Evolutionary conservation across 2,113 vertebrate species (phyloP).

Genomic region (Takifugu bimaculatus): DNA sequence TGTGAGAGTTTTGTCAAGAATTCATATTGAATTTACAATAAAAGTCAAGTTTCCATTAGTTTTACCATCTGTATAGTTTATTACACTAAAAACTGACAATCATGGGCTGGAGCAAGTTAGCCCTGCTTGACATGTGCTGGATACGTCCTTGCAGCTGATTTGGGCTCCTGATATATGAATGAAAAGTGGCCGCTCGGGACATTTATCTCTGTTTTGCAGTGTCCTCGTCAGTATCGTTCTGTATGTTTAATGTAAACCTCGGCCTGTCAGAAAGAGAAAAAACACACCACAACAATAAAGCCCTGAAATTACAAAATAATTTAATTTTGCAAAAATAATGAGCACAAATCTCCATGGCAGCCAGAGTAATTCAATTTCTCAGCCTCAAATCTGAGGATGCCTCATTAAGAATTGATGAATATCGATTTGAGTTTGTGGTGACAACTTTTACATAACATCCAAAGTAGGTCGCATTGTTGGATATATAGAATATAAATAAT

Average conservation of each 20-base stretch:
- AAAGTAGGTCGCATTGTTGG: neutral
- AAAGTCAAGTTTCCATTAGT: no score
- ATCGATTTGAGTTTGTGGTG: neutral
- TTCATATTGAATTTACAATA: no score
- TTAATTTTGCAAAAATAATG: conserved; percentile 43
- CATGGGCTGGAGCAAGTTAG: no score
- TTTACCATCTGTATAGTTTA: no score
- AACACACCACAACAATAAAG: conserved; percentile 33
- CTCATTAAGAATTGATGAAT: conserved; percentile 7
- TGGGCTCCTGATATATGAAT: no score
- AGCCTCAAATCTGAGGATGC: conserved; percentile 25
- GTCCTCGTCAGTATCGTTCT: conserved; percentile 1
- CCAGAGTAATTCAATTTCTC: conserved; percentile 41
- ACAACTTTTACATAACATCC: neutral
- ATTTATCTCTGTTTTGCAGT: conserved; percentile 18
- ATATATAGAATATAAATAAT: no score
- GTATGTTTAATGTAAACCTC: neutral
- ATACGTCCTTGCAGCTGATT: no score
- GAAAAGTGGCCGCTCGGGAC: neutral
- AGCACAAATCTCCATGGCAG: conserved; percentile 35
- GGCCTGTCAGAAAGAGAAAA: conserved; percentile 28
- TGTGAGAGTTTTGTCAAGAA: no score
- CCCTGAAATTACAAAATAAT: conserved; percentile 36
- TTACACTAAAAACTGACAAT: no score
- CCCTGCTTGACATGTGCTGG: no score